Conservation (phyloP, 2,888 invertebrate genomes). For the Platycheirus rosarum region DNA sequence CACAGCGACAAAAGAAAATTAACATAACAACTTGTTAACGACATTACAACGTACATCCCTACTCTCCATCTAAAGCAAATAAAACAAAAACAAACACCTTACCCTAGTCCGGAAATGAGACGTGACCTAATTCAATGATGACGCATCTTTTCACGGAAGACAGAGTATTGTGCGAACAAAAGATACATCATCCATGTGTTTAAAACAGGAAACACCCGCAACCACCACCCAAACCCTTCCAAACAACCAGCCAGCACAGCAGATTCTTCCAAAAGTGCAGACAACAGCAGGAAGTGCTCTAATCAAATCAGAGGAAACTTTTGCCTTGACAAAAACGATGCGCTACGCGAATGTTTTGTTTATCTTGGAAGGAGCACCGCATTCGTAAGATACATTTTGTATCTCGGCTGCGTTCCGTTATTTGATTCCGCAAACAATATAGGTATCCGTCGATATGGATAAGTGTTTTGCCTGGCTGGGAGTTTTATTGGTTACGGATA, state of each 20-base stretch:
- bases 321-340: conserved; percentile 9
- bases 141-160: conserved; percentile 55
- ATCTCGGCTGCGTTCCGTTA: neutral
- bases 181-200: conserved; percentile 20
- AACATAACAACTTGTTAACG: conserved; percentile 39
- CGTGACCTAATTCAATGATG: conserved; percentile 69
- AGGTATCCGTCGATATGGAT: too few species aligned
- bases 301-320: conserved; percentile 70
- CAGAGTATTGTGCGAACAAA: conserved; percentile 44
- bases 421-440: neutral
- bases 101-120: conserved; percentile 58
- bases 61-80: neutral
- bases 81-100: conserved; percentile 27
- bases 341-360: conserved; percentile 54
- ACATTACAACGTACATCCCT: conserved; percentile 14
- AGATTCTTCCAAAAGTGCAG: conserved; percentile 52
- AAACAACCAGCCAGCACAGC: neutral
- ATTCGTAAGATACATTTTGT: conserved; percentile 12
- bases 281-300: conserved; percentile 63
- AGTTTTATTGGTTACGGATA: conserved; percentile 39
- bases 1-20: conserved; percentile 13
- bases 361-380: conserved; percentile 38
- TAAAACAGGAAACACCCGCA: neutral
- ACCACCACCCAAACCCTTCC: conserved; percentile 13
- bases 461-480: conserved; percentile 14